These are phyloP conservation scores for Alligator sinensis DNA, from an alignment of 2,113 vertebrate species.

Conservation along the genomic window DNA sequence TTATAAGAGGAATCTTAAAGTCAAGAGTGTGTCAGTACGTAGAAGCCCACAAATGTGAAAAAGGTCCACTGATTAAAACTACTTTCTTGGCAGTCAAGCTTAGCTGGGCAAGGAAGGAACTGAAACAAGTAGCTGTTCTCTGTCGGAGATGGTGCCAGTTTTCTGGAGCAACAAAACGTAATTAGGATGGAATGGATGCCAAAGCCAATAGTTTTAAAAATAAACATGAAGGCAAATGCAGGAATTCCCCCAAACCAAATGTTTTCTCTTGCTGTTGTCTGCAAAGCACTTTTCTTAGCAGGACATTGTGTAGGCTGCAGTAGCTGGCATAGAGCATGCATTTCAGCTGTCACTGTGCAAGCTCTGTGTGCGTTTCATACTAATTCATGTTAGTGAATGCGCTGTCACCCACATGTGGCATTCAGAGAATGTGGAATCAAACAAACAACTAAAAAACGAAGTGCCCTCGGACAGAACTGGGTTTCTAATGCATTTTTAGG, in stretches of 20 bases:
- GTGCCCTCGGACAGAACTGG: constrained; percentile 41
- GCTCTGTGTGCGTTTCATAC: constrained; percentile 7
- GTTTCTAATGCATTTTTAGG: constrained; percentile 24
- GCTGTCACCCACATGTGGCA: constrained; percentile 7
- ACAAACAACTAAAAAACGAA: constrained; percentile 21
- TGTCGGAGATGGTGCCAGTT: background rate
- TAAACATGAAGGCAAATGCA: constrained; percentile 33
- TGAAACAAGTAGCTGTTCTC: background rate
- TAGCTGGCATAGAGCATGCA: constrained; percentile 5
- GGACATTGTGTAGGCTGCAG: background rate
- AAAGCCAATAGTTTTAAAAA: constrained; percentile 58
- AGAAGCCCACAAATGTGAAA: background rate
- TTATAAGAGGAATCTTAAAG: background rate
- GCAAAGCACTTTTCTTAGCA: background rate
- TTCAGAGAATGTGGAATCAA: constrained; percentile 69
- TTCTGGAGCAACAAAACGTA: constrained; percentile 42
- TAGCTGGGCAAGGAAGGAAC: background rate
- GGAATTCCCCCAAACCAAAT: constrained; percentile 35
- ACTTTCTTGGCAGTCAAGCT: constrained; percentile 2
- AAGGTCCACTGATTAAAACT: background rate
- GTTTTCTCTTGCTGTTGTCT: constrained; percentile 11
- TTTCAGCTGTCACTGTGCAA: constrained; percentile 29
- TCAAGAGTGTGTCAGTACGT: background rate
- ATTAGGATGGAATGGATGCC: constrained; percentile 49
- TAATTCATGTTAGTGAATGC: background rate